Conservation (phyloP, 2,797 vertebrate genomes). For the Anguilla megastoma region DNA sequence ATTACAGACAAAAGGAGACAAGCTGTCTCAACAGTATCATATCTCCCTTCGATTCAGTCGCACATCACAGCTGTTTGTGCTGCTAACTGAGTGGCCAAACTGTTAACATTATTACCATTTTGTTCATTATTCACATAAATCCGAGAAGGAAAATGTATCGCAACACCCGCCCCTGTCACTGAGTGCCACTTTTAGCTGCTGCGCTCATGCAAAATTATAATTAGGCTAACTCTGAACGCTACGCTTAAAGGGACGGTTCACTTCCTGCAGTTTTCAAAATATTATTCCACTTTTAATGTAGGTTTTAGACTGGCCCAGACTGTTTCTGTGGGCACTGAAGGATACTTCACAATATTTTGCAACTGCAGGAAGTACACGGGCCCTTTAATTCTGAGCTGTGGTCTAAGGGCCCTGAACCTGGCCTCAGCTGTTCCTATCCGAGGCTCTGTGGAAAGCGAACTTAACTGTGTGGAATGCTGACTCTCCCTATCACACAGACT, state of each 20-base stretch:
- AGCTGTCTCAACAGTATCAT: conserved; percentile 43
- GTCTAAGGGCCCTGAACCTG: background rate
- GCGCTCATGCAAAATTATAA: background rate
- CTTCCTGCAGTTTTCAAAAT: background rate
- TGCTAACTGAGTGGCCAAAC: background rate
- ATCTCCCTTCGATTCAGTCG: conserved; percentile 46
- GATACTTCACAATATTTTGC: background rate
- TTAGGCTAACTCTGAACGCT: background rate
- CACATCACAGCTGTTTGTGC: conserved; percentile 54
- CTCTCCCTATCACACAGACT: background rate
- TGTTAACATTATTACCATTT: background rate
- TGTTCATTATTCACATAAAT: background rate
- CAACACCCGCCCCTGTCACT: too few relatives aligned
- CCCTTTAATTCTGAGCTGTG: background rate
- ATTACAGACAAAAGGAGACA: conserved; percentile 52
- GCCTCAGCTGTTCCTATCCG: background rate
- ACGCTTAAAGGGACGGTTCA: background rate
- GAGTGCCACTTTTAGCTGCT: background rate
- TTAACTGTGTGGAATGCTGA: background rate
- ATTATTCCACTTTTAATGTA: background rate
- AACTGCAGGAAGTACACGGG: background rate
- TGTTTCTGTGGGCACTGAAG: background rate
- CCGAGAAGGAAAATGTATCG: background rate
- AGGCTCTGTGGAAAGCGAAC: background rate
- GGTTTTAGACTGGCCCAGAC: background rate